Evolutionary conservation across 2,797 vertebrate species (phyloP), one percentile per base, ranked within the genome.

Genomic region (Calcarius lapponicus): DNA sequence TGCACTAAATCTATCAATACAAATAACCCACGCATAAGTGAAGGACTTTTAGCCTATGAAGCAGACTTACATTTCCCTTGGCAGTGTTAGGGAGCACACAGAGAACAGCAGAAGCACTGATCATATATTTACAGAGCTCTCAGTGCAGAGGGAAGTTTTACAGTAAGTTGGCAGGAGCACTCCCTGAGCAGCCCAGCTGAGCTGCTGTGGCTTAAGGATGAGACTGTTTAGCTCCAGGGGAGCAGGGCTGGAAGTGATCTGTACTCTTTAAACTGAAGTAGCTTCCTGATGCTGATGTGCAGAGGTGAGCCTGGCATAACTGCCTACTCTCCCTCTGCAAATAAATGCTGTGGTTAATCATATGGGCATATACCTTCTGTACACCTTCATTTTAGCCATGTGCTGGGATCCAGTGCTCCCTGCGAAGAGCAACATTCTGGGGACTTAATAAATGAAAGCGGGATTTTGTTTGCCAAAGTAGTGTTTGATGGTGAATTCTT

Each of bases 341-440:
- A 47, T 58, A 47, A 75, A 21, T 13, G 28, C 25, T 6, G 22
- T 32, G 4, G 17, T 48, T 86, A 56, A 40, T 10, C 26, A 17
- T 11, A 22, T 0, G 3, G 40, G 22, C 10, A 38, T 17, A 25
- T 4, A 17, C 13, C 6, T 66, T 60, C 66, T 42, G 4, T 17
- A 7, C 8, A 15, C 7, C 15, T 57, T 57, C 6, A 1, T 58
- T 76, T 82, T 42, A 79, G 80, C 28, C 6, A 1, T 1, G 21
- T 17, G 5, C 14, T 82, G 47, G 25, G 47, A 88, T 17, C 8
- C 38, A 20, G 1, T 11, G 14, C 47, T 58, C 36, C 10, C 16
- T 69, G 10, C 17, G 48, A 78, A n/a, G 69, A 47, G 72, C 78
- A 91, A 11, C 6, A 17, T 74, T 50, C 50, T 58, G 51, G 17